phyloP scores from a whole-genome alignment of 1,140 invertebrate genomes.

The Bilobella aurantiaca region DNA sequence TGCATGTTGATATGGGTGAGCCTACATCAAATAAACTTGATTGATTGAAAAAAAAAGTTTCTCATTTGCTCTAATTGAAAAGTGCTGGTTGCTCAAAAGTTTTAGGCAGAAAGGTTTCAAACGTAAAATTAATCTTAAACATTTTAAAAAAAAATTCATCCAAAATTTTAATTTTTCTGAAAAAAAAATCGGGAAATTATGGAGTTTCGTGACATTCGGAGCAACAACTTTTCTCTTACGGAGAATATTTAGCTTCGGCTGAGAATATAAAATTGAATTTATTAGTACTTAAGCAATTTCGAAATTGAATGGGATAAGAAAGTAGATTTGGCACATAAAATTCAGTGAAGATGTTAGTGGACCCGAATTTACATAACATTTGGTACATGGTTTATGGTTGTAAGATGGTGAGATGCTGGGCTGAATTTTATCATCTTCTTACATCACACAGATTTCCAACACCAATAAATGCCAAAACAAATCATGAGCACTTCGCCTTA shows the following conservation, averaged over 20 bases:
- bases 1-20: too few relatives aligned
- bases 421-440: not conserved
- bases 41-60: too few relatives aligned
- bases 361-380: not conserved
- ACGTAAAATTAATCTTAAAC: not conserved
- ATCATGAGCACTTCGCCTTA: not conserved
- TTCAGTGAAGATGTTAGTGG: not conserved
- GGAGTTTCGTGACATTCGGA: not conserved
- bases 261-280: too few relatives aligned
- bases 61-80: not conserved
- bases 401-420: not conserved
- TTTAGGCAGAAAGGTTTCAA: too few relatives aligned
- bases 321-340: too few relatives aligned
- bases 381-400: not conserved
- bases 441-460: not conserved
- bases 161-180: not conserved
- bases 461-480: slow-evolving; percentile 9
- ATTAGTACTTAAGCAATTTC: too few relatives aligned
- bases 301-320: too few relatives aligned
- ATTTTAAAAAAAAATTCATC: not conserved
- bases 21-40: too few relatives aligned
- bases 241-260: too few relatives aligned
- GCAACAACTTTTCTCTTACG: too few relatives aligned
- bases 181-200: not conserved
- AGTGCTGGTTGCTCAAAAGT: too few relatives aligned